Percentiles rank a stretch among this genome's conserved stretches.
These are phyloP conservation scores for Thymelicus sylvestris DNA, from an alignment of 2,888 invertebrate genomes.

Conservation along the genomic window DNA sequence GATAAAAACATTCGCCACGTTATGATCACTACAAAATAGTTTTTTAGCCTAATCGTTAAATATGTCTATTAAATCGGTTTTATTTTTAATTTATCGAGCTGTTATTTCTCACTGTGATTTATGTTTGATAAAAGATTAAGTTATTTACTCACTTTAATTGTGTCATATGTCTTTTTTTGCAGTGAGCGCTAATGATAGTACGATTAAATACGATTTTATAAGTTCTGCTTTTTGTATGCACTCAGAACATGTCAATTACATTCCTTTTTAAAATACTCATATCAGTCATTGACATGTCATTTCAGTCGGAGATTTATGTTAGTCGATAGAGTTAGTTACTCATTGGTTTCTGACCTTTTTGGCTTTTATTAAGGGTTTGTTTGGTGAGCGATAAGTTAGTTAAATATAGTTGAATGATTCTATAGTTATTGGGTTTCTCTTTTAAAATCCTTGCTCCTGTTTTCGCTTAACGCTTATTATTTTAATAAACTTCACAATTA, in stretches of 20 bases:
- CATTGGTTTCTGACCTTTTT: too few species aligned
- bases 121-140: constrained; percentile 18
- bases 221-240: constrained; percentile 6
- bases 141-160: constrained; percentile 20
- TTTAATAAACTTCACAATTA: too few species aligned
- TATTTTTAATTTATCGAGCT: constrained; percentile 21
- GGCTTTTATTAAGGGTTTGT: too few species aligned
- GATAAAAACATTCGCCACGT: constrained; percentile 27
- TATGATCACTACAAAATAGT: constrained; percentile 9
- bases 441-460: too few species aligned
- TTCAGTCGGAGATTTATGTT: neutral
- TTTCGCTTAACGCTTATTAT: too few species aligned
- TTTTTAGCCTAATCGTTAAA: constrained; percentile 15
- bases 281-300: constrained; percentile 2
- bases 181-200: neutral
- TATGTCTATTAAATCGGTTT: constrained; percentile 26
- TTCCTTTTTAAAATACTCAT: constrained; percentile 5
- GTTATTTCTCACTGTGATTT: constrained; percentile 14
- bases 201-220: neutral
- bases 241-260: constrained; percentile 7
- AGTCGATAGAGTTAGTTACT: neutral
- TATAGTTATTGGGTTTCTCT: too few species aligned
- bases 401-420: too few species aligned
- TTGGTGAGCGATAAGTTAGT: too few species aligned
- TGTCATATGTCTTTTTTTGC: constrained; percentile 14